Base-by-base conservation (phyloP, 2,888 invertebrate species). In the Cepaea hortensis region DNA sequence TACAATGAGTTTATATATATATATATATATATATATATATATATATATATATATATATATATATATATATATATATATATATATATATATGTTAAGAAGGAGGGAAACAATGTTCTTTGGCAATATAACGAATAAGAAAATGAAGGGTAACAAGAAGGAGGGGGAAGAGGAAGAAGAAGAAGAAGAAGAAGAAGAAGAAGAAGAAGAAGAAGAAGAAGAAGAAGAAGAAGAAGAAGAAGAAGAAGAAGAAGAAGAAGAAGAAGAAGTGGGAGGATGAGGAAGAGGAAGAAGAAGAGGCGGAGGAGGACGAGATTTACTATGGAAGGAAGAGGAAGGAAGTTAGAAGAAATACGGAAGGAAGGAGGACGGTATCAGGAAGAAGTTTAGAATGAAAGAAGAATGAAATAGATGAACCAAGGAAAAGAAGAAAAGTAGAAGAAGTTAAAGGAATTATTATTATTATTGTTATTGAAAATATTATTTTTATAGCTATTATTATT, bases 21-120 rank as follows among this genome's bases (percentile, higher is more conserved):
- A 48, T 48, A 72, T 70, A 72, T 70, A 48, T 48, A 72, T 70
- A 72, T 70, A 48, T 48, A 72, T 70, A 72, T 70, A 48, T 48
- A 72, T 70, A 72, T 70, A 48, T 48, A 72, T 70, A 72, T 70
- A 48, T 48, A 72, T 70, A 72, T 70, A 48, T 48, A 72, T 70
- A 72, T 70, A 48, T 48, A 72, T 70, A 72, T 70, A 48, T 48
- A 72, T 70, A 72, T 70, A 48, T 48, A 72, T 35, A 35, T 35
- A 35, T 35, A 35, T 35, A 72, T 70, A 48, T 48, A 72, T 70
- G 46, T 48, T 46, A 48, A 70, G 20, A 48, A 48, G 70, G 20
- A 72, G 35, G 46, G 35, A 1, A 35, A 35, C 35, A 35, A 35
- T 35, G 35, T 35, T 35, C 35, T 35, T 35, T 35, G 35, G 35